phyloP scores from a whole-genome alignment of 2,888 invertebrate genomes.

The Stenotaenia linearis region DNA sequence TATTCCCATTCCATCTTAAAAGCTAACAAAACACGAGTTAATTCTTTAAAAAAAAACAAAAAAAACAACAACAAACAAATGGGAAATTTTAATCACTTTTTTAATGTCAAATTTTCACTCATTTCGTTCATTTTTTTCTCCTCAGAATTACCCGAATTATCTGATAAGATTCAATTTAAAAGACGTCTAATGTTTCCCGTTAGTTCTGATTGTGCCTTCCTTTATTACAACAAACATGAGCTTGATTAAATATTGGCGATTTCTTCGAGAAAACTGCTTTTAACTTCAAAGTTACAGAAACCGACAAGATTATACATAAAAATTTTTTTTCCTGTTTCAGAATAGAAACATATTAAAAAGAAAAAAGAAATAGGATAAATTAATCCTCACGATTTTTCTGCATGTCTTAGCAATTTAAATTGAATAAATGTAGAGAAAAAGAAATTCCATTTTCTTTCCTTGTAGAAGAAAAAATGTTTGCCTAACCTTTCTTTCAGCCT shows the following conservation, averaged over 20 bases:
- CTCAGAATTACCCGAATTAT: neutral
- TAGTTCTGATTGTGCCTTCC: neutral
- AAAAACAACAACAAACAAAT: too few species aligned
- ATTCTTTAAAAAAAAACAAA: too few species aligned
- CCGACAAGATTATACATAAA: neutral
- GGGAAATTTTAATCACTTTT: too few species aligned
- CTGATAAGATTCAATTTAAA: constrained; percentile 24
- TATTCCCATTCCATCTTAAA: too few species aligned
- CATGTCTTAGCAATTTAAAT: neutral
- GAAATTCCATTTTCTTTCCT: neutral
- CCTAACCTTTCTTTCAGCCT: too few species aligned
- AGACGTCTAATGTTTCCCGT: neutral
- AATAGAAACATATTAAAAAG: neutral
- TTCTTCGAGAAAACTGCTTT: neutral
- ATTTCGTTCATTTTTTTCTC: neutral
- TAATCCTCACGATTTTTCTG: neutral
- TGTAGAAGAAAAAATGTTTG: too few species aligned
- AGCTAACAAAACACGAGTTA: too few species aligned
- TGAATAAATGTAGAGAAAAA: neutral
- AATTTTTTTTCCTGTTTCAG: neutral
- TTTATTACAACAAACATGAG: neutral
- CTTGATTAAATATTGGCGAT: neutral
- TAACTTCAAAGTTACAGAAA: neutral
- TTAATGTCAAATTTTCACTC: neutral
- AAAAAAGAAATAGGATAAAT: neutral